phyloP scores from a whole-genome alignment of 2,888 invertebrate species.

The Rhimphoctona megacephalus region DNA sequence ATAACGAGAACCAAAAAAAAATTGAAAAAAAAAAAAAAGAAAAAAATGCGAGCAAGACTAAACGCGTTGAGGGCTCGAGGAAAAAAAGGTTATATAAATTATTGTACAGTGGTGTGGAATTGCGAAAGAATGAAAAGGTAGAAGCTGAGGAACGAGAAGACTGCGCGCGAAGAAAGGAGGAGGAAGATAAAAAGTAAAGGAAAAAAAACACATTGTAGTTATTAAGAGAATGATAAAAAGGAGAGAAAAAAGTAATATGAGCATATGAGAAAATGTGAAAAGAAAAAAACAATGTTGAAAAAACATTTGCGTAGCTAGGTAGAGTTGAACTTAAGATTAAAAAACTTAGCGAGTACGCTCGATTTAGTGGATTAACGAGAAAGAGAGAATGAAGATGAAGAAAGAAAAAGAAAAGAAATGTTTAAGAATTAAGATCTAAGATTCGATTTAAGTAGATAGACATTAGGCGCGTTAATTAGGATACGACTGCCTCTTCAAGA shows the following conservation, averaged over 20 bases:
- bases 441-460: conserved; percentile 76
- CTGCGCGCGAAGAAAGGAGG: conserved; percentile 38
- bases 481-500: conserved; percentile 78
- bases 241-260: conserved; percentile 51
- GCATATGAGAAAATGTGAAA: conserved; percentile 48
- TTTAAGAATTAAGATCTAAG: conserved; percentile 76
- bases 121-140: neutral
- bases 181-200: conserved; percentile 55
- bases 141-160: conserved; percentile 39
- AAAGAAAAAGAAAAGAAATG: conserved; percentile 61
- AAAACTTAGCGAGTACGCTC: conserved; percentile 58
- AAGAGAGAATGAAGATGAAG: conserved; percentile 49
- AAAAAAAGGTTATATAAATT: conserved; percentile 51
- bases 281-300: conserved; percentile 71
- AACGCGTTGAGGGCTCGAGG: conserved; percentile 14
- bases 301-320: conserved; percentile 78
- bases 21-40: conserved; percentile 12
- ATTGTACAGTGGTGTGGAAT: conserved; percentile 57
- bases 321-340: conserved; percentile 80
- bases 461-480: conserved; percentile 79
- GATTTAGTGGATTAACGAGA: conserved; percentile 64
- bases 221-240: conserved; percentile 20
- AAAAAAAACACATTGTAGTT: conserved; percentile 47
- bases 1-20: conserved; percentile 15
- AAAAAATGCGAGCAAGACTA: conserved; percentile 3